Base-by-base conservation (phyloP, 2,888 invertebrate species). In the Cacoxenus indagator region DNA sequence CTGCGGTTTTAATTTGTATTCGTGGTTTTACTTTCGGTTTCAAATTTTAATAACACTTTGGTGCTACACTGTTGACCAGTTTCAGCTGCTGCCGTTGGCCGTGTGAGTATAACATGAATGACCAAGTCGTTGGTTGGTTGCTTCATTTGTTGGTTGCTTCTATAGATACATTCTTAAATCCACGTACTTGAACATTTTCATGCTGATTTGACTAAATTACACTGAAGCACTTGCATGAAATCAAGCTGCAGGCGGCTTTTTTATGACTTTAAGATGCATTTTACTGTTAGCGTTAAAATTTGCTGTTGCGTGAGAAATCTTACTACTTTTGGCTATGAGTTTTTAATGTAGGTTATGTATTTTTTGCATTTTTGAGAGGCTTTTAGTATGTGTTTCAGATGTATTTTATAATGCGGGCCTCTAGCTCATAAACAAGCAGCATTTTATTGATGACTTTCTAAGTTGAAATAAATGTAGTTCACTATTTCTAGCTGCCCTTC, bases 121-220 rank as follows among this genome's bases (percentile, higher is more conserved):
- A 76, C 76, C 76, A n/a, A n/a, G n/a, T 69, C 72, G 75, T 72
- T 69, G 74, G 68, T 70, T 37, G 37, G 14, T 11, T 37, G 37
- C 3, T 37, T 37, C 2, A 2, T 11, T 37, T 2, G 9, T 37
- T 37, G 5, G 14, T 4, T 51, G 19, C 51, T 31, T 31, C n/a
- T 17, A 48, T 48, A 17, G 19, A 17, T 48, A 48, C 19, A 48
- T 48, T 48, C 48, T 48, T 31, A 31, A 31, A 31, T 31, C 4
- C 48, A n/a, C n/a, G n/a, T n/a, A n/a, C n/a, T n/a, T n/a, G n/a
- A 19, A 19, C 17, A 19, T 51, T 19, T 17, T 19, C 51, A 11
- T 72, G 78, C 75, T 78, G 81, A 79, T 82, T 82, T 74, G 73
- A 71, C 79, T 76, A 82, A 80, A 82, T 82, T 78, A 75, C 76